These are phyloP conservation scores for Campylorhamphus procurvoides DNA, from an alignment of 2,113 vertebrate genomes.

Conservation along the genomic window DNA sequence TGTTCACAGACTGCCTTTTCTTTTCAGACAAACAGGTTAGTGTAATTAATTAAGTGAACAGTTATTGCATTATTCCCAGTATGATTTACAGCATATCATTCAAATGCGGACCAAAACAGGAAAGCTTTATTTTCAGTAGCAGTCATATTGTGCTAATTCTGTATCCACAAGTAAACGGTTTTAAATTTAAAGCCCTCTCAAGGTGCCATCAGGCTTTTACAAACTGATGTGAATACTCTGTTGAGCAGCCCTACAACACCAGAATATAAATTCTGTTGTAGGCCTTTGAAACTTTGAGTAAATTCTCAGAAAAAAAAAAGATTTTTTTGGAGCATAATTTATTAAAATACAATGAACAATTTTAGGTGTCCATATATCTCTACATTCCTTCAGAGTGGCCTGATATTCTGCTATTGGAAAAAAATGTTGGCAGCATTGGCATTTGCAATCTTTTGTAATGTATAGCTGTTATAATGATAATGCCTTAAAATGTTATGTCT, in stretches of 20 bases:
- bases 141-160: neutral
- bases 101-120: neutral
- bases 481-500: neutral
- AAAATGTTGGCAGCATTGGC: neutral
- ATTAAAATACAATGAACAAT: neutral
- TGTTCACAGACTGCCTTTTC: neutral
- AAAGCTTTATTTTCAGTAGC: neutral
- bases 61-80: neutral
- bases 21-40: constrained; percentile 69
- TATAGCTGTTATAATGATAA: neutral
- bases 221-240: neutral
- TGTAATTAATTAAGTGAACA: neutral
- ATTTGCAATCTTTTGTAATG: neutral
- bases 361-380: neutral
- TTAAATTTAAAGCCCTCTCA: neutral
- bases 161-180: neutral
- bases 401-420: neutral
- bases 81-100: neutral
- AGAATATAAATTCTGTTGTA: neutral
- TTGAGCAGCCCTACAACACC: neutral
- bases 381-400: neutral
- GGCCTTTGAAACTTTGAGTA: neutral
- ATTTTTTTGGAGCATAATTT: neutral
- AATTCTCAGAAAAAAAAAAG: neutral
- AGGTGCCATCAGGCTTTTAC: neutral